Evolutionary conservation across 2,113 vertebrate species (phyloP).

Genomic region (Tamias sibiricus): DNA sequence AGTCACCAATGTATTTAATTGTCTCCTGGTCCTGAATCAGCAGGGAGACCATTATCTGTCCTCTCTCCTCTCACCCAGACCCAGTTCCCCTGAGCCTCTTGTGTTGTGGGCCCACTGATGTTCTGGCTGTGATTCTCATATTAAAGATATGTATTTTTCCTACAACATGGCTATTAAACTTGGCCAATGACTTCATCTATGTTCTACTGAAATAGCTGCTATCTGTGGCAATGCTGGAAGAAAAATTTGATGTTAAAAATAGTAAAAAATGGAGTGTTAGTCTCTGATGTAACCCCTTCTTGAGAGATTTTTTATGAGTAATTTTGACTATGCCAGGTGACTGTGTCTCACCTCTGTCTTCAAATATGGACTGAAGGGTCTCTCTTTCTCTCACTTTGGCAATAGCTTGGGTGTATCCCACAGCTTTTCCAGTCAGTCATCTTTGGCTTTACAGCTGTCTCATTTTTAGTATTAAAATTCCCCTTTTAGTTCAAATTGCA

Average conservation of each 20-base stretch:
- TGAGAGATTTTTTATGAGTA: background rate
- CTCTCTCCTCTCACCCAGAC: background rate
- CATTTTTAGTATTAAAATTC: slow-evolving; percentile 32
- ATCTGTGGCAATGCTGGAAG: slow-evolving; percentile 15
- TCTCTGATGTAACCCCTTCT: background rate
- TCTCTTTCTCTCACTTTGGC: background rate
- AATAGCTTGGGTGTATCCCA: background rate
- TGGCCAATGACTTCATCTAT: slow-evolving; percentile 14
- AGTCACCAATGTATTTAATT: background rate
- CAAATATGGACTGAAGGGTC: background rate
- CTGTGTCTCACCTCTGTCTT: background rate
- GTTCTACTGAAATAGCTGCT: background rate
- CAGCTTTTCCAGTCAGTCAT: background rate
- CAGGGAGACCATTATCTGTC: background rate
- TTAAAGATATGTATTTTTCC: slow-evolving; percentile 2
- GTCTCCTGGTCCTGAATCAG: background rate
- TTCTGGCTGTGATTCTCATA: background rate
- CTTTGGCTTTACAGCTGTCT: background rate
- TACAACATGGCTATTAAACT: background rate
- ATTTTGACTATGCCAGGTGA: background rate
- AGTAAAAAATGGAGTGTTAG: background rate
- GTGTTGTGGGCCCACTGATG: background rate
- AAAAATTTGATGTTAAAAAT: slow-evolving; percentile 15
- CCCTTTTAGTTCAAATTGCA: background rate
- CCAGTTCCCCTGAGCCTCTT: background rate